phyloP scores from a whole-genome alignment of 1,140 invertebrate species.

The Uloborus diversus region DNA sequence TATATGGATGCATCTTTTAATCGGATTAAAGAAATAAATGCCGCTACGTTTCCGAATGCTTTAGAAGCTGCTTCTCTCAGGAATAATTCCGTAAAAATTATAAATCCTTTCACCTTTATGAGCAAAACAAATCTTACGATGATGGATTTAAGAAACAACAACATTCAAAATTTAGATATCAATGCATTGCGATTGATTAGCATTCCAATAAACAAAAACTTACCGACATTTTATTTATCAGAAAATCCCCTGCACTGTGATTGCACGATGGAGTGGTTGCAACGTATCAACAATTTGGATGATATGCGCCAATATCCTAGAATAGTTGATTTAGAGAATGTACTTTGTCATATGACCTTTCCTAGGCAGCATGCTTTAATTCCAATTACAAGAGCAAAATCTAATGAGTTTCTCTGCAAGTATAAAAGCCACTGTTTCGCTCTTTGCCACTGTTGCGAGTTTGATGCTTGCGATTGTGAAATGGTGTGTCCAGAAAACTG shows the following conservation, averaged over 20 bases:
- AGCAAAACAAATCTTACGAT: conserved; percentile 82
- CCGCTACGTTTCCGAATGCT: conserved; percentile 76
- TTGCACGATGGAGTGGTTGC: conserved; percentile 92
- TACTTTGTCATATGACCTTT: conserved; percentile 73
- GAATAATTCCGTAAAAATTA: conserved; percentile 80
- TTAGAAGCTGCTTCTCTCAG: conserved; percentile 82
- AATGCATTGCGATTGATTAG: conserved; percentile 76
- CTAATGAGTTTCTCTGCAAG: conserved; percentile 86
- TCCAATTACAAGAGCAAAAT: conserved; percentile 73
- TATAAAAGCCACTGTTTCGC: conserved; percentile 94
- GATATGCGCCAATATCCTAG: conserved; percentile 81
- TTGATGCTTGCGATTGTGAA: conserved; percentile 93
- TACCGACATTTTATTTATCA: conserved; percentile 86
- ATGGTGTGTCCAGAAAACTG: conserved; percentile 93
- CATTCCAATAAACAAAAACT: conserved; percentile 63
- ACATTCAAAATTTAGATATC: conserved; percentile 82
- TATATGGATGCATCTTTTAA: conserved; percentile 82
- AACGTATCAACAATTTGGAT: conserved; percentile 74
- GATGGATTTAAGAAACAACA: conserved; percentile 89
- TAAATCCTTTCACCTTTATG: conserved; percentile 83
- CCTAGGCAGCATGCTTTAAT: conserved; percentile 31
- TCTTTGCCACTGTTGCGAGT: conserved; percentile 92
- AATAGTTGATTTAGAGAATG: conserved; percentile 86
- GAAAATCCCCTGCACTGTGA: conserved; percentile 91
- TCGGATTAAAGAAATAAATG: conserved; percentile 78